Percentiles rank a stretch among this genome's conserved stretches.
Conservation (phyloP, 2,888 invertebrate genomes). For the Ceraclea dissimilis region DNA sequence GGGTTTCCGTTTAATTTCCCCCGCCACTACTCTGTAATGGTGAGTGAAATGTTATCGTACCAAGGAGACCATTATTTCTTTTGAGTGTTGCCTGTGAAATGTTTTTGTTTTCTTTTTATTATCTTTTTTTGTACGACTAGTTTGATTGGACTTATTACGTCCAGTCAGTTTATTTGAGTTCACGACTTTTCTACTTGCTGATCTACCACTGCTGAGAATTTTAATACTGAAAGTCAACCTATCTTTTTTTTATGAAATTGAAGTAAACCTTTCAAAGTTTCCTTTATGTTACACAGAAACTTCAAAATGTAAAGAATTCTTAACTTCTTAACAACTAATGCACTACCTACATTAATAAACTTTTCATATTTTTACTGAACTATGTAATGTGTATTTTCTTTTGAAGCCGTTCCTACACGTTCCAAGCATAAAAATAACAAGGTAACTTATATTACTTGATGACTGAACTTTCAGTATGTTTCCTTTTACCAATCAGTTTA, state of each 20-base stretch:
- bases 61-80: not conserved
- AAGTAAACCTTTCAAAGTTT: not conserved
- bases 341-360: no score
- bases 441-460: no score
- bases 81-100: not conserved
- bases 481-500: no score
- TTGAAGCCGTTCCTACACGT: no score
- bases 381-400: no score
- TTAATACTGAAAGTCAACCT: not conserved
- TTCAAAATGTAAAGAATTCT: no score
- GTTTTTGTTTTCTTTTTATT: not conserved
- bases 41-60: not conserved
- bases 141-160: not conserved
- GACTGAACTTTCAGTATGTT: no score
- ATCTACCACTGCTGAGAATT: not conserved
- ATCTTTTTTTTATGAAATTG: not conserved
- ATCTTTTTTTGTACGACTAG: not conserved
- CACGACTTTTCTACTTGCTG: not conserved
- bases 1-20: not conserved
- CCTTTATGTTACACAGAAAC: no score
- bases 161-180: not conserved
- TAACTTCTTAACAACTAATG: no score
- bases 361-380: no score
- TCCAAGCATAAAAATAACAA: no score
- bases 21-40: not conserved